Percentiles rank a stretch among this genome's conserved stretches.
Evolutionary conservation across 1,140 invertebrate genomes (phyloP).

Genomic region (Zaprionus nigranus): DNA sequence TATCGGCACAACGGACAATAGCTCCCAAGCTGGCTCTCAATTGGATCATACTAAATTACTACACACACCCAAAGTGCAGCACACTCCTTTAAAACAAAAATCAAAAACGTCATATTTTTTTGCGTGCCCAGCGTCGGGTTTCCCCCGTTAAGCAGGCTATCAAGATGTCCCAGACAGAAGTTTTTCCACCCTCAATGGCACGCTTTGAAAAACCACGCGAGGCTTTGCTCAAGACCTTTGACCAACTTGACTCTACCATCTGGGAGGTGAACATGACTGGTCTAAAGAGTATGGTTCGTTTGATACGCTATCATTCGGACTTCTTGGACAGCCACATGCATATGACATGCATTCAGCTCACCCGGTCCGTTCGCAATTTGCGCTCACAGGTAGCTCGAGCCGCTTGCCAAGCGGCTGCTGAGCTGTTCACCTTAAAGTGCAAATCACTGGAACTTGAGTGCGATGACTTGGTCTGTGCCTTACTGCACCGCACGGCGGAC

Average conservation of each 20-base stretch:
- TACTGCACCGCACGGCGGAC: conserved; percentile 95
- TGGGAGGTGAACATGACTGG: conserved; percentile 95
- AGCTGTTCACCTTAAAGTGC: conserved; percentile 90
- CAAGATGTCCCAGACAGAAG: conserved; percentile 70
- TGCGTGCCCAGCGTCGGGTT: conserved; percentile 66
- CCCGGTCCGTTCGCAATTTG: conserved; percentile 93
- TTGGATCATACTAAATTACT: conserved; percentile 29
- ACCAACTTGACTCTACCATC: conserved; percentile 89
- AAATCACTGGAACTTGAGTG: conserved; percentile 93
- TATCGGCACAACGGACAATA: conserved; percentile 60
- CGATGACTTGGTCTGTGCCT: conserved; percentile 91
- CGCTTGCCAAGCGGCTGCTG: conserved; percentile 91
- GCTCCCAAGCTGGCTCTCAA: conserved; percentile 54
- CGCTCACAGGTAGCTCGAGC: conserved; percentile 95
- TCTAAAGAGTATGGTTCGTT: conserved; percentile 89
- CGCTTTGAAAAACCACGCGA: conserved; percentile 87
- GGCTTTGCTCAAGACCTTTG: conserved; percentile 87
- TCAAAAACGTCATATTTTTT: conserved; percentile 73
- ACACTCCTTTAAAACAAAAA: conserved; percentile 72
- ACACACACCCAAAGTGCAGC: conserved; percentile 35
- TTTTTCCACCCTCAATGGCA: conserved; percentile 69
- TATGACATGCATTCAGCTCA: conserved; percentile 88
- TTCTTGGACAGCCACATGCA: conserved; percentile 87
- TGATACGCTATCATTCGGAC: conserved; percentile 90
- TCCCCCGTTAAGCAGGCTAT: conserved; percentile 79